A percentile compares a stretch with the other conserved stretches of the same genome.
Evolutionary conservation across 2,888 invertebrate species (phyloP).

Genomic region (Platerodrilus igneus): DNA sequence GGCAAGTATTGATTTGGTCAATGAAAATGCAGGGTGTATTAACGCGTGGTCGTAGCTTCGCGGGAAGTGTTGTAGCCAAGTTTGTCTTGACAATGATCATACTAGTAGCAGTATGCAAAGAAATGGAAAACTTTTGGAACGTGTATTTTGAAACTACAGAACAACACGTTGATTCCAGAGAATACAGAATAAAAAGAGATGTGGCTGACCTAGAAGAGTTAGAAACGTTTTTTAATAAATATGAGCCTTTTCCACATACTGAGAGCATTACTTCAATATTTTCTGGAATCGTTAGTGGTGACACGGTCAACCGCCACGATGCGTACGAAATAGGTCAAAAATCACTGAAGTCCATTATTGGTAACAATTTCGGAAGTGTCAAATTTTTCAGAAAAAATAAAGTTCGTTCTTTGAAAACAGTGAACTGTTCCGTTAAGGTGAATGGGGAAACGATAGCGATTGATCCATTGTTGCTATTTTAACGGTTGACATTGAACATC

Average conservation of each 20-base stretch:
- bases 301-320: too few species aligned
- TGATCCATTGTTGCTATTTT: conserved; percentile 30
- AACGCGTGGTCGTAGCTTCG: conserved; percentile 29
- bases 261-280: conserved; percentile 32
- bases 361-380: conserved; percentile 31
- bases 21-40: conserved; percentile 32
- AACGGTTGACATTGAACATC: conserved; percentile 29
- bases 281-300: conserved; percentile 34
- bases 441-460: conserved; percentile 28
- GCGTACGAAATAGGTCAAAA: conserved; percentile 32
- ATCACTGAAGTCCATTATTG: conserved; percentile 31
- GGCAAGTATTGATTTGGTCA: too few species aligned
- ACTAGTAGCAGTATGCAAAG: conserved; percentile 28
- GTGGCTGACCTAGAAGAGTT: conserved; percentile 32
- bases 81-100: conserved; percentile 32
- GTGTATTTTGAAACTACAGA: conserved; percentile 30
- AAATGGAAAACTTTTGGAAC: conserved; percentile 31
- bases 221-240: conserved; percentile 28
- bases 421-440: conserved; percentile 32
- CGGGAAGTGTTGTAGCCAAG: conserved; percentile 30
- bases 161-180: conserved; percentile 36
- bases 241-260: conserved; percentile 34
- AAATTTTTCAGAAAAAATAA: conserved; percentile 34
- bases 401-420: conserved; percentile 32
- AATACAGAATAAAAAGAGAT: conserved; percentile 36